These are phyloP conservation scores for Drosophila lacicola DNA, from an alignment of 2,888 invertebrate genomes.

Conservation along the genomic window DNA sequence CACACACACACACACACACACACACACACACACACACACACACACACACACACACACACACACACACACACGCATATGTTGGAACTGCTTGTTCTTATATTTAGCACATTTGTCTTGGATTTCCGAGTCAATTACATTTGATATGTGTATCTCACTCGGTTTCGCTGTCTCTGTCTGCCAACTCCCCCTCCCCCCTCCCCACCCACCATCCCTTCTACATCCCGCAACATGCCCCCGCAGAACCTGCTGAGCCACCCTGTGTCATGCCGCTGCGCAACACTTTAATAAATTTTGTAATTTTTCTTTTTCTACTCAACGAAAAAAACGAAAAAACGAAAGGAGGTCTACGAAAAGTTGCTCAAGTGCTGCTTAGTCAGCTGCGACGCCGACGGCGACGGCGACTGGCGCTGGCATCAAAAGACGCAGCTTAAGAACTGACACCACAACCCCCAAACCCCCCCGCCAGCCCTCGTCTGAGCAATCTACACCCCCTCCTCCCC, in stretches of 20 bases:
- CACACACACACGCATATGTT: too few relatives aligned
- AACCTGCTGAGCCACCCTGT: neutral
- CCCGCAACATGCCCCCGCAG: too few relatives aligned
- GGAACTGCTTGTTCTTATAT: conserved; percentile 21
- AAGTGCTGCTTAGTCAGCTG: conserved; percentile 39
- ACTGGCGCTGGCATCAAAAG: conserved; percentile 51
- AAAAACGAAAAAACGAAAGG: neutral
- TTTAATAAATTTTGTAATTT: conserved; percentile 75
- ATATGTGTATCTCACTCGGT: conserved; percentile 39
- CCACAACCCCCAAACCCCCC: neutral
- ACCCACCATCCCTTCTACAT: too few relatives aligned
- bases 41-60: too few relatives aligned
- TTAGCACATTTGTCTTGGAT: conserved; percentile 69
- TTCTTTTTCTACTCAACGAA: conserved; percentile 40
- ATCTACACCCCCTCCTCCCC: neutral
- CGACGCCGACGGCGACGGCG: conserved; percentile 24
- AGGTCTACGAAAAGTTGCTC: conserved; percentile 15
- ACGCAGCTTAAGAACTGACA: conserved; percentile 29
- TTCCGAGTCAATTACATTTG: conserved; percentile 77
- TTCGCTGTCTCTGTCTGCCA: neutral
- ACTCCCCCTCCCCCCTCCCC: accelerated
- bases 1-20: conserved; percentile 3
- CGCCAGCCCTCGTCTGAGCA: too few relatives aligned
- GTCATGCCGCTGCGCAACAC: conserved; percentile 43
- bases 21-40: neutral